A percentile compares a stretch with the other conserved stretches of the same genome.
Conservation (phyloP, 1,140 invertebrate species). For the Drosophila navojoa region DNA sequence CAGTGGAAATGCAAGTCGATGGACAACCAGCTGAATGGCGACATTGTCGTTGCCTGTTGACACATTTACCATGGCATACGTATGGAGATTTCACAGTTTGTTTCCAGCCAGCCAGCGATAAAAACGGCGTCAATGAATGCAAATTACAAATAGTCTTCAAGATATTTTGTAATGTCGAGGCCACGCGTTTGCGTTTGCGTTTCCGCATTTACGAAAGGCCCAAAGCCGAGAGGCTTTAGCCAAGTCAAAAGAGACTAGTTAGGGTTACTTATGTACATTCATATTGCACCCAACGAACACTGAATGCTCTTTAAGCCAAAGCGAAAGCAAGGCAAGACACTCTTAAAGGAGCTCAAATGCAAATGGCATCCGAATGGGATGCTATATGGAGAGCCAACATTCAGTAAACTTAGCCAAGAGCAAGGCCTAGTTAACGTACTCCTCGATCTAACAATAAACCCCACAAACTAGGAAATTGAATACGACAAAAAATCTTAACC, state of each 20-base stretch:
- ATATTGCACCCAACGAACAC: neutral
- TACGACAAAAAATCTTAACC: constrained; percentile 79
- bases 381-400: neutral
- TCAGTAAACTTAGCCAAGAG: neutral
- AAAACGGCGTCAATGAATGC: constrained; percentile 78
- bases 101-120: constrained; percentile 57
- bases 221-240: constrained; percentile 61
- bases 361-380: neutral
- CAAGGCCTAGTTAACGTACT: constrained; percentile 39
- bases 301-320: neutral
- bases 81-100: constrained; percentile 66
- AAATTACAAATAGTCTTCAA: constrained; percentile 74
- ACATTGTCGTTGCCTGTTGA: constrained; percentile 71
- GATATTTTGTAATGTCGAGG: constrained; percentile 68
- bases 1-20: constrained; percentile 35
- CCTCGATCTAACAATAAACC: constrained; percentile 21
- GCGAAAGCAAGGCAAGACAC: neutral
- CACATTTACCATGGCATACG: constrained; percentile 53
- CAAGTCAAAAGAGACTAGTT: constrained; percentile 41
- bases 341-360: neutral
- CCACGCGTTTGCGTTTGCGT: constrained; percentile 41
- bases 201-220: constrained; percentile 37
- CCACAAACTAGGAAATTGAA: constrained; percentile 74
- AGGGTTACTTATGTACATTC: constrained; percentile 22
- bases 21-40: constrained; percentile 58